Evolutionary conservation across 92 coral and sea anemone species (phyloP).

Genomic region (Palythoa caribaeorum): DNA sequence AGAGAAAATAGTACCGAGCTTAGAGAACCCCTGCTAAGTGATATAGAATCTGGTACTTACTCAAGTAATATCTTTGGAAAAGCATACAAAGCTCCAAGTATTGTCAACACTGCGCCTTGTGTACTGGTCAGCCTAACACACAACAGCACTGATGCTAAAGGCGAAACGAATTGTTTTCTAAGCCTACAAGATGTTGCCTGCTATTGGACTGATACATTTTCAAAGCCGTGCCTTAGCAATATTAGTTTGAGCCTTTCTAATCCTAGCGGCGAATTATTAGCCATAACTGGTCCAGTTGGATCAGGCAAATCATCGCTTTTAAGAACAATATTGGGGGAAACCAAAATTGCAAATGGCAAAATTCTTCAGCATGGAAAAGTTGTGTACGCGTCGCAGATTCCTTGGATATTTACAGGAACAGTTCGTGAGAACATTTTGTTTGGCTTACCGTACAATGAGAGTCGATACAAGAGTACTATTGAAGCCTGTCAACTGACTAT

Average conservation of each 20-base stretch:
- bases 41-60: neutral
- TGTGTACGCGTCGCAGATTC: conserved; percentile 33
- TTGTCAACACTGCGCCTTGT: neutral
- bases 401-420: conserved; percentile 48
- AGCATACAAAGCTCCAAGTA: neutral
- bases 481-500: conserved; percentile 30
- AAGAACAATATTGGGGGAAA: conserved; percentile 39
- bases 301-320: conserved; percentile 41
- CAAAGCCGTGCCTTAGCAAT: conserved; percentile 27
- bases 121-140: neutral
- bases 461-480: conserved; percentile 27
- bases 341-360: conserved; percentile 19
- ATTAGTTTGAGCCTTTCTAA: conserved; percentile 11
- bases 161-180: neutral
- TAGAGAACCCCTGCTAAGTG: conserved; percentile 16
- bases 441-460: conserved; percentile 32
- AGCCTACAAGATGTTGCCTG: conserved; percentile 19
- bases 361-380: conserved; percentile 23
- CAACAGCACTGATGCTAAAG: neutral
- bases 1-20: neutral
- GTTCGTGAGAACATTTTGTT: conserved; percentile 35
- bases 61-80: neutral
- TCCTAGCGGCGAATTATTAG: conserved; percentile 25
- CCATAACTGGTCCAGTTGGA: conserved; percentile 42
- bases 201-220: neutral